phyloP scores from a whole-genome alignment of 2,888 invertebrate species.

The Leptodirus hochenwartii region DNA sequence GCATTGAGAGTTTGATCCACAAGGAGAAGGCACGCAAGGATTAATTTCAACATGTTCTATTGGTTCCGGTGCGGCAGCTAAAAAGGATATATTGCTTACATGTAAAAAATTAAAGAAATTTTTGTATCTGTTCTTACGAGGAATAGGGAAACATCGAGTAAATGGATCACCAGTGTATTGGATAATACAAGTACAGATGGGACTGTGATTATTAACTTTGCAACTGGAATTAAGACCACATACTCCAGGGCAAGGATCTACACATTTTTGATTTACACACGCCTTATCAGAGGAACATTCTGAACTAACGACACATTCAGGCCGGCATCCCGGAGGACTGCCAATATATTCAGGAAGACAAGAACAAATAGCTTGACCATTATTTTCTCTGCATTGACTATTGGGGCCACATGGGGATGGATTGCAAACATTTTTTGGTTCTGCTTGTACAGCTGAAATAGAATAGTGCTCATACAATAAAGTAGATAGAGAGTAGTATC shows the following conservation, averaged over 20 bases:
- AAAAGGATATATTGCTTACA: slow-evolving; percentile 6
- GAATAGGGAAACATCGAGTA: slow-evolving; percentile 30
- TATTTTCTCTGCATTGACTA: slow-evolving; percentile 46
- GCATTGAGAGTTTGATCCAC: slow-evolving; percentile 37
- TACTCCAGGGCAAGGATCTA: slow-evolving; percentile 53
- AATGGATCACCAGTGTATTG: slow-evolving; percentile 62
- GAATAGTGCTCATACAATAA: too few species aligned
- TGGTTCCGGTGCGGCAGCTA: slow-evolving; percentile 11
- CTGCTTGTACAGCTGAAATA: slow-evolving; percentile 7
- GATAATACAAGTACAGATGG: slow-evolving; percentile 49
- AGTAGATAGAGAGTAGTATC: too few species aligned
- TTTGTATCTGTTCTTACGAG: slow-evolving; percentile 20
- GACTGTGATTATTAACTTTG: slow-evolving; percentile 54
- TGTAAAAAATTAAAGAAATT: slow-evolving; percentile 2
- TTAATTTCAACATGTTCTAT: slow-evolving; percentile 7
- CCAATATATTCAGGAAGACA: slow-evolving; percentile 51
- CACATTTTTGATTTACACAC: slow-evolving; percentile 44
- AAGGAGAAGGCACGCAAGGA: slow-evolving; percentile 37
- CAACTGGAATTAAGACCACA: slow-evolving; percentile 62
- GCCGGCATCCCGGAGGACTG: slow-evolving; percentile 46
- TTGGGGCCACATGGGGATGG: slow-evolving; percentile 63
- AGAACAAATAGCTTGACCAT: slow-evolving; percentile 53
- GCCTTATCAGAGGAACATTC: slow-evolving; percentile 42
- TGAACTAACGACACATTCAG: slow-evolving; percentile 44
- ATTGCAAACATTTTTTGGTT: slow-evolving; percentile 26